phyloP scores from a whole-genome alignment of 2,797 vertebrate genomes.

The Lepilemur septentrionalis region DNA sequence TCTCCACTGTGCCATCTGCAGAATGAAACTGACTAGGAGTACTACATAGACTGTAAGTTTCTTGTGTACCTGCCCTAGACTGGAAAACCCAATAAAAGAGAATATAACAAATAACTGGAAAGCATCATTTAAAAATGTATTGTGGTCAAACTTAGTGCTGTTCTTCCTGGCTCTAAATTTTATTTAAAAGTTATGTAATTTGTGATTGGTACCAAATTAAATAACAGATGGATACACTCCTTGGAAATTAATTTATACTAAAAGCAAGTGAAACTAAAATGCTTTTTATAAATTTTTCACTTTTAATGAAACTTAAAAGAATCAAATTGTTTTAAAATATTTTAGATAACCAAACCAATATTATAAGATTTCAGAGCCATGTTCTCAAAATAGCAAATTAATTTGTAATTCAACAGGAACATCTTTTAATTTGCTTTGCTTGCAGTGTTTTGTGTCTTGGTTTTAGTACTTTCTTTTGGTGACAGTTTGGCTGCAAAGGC shows the following conservation, averaged over 20 bases:
- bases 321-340: constrained; percentile 7
- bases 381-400: constrained; percentile 41
- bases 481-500: constrained; percentile 6
- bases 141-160: constrained; percentile 55
- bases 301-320: constrained; percentile 33
- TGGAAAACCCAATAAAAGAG: constrained; percentile 63
- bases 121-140: constrained; percentile 26
- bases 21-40: constrained; percentile 80
- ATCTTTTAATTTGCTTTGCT: constrained; percentile 28
- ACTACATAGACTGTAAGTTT: constrained; percentile 81
- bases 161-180: constrained; percentile 59
- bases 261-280: constrained; percentile 53
- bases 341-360: constrained; percentile 8
- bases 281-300: constrained; percentile 27
- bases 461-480: constrained; percentile 32
- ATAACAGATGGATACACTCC: constrained; percentile 26
- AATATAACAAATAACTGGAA: constrained; percentile 50
- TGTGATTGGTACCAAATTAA: constrained; percentile 32
- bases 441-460: background rate
- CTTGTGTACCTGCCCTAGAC: constrained; percentile 73
- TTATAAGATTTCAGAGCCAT: background rate
- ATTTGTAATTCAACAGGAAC: background rate
- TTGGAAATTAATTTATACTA: constrained; percentile 52
- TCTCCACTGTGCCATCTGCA: constrained; percentile 81
- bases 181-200: constrained; percentile 55